A percentile compares a stretch with the other conserved stretches of the same genome.
Evolutionary conservation across 2,797 vertebrate species (phyloP).

Genomic region (Naso thynnoides): DNA sequence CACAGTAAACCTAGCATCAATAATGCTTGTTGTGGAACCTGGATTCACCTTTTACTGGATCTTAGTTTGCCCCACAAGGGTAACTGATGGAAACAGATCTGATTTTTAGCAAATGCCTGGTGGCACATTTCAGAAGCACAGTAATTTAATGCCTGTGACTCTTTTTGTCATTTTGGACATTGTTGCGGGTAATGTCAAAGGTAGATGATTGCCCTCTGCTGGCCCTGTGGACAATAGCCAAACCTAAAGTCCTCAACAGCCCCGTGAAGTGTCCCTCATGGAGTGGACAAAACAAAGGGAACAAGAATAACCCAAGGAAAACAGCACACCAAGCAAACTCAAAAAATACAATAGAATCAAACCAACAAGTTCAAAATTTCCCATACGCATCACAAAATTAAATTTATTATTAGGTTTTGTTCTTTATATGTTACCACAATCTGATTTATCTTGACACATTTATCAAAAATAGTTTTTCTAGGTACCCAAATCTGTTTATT

Average conservation of each 20-base stretch:
- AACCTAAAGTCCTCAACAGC: slow-evolving; percentile 5
- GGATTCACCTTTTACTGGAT: not conserved
- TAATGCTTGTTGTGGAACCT: not conserved
- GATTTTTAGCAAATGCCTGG: slow-evolving; percentile 26
- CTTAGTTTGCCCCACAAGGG: not conserved
- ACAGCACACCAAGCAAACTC: not conserved
- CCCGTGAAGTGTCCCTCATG: not conserved
- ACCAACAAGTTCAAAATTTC: not conserved
- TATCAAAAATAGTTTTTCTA: no score
- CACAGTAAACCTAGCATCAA: not conserved
- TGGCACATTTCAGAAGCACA: slow-evolving; percentile 14
- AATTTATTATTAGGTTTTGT: no score
- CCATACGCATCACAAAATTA: not conserved
- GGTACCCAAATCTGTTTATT: no score
- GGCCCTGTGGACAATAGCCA: slow-evolving; percentile 50
- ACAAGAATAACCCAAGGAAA: not conserved
- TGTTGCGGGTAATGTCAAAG: slow-evolving; percentile 52
- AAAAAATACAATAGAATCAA: not conserved
- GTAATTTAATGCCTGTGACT: slow-evolving; percentile 40
- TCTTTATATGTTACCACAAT: not conserved
- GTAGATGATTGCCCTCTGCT: slow-evolving; percentile 78
- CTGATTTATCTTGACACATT: not conserved
- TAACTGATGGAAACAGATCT: not conserved
- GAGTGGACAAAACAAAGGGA: not conserved
- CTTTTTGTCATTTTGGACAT: slow-evolving; percentile 64